Conservation (phyloP, 92 coral and sea anemone genomes). For the Epizoanthus illoricatus region DNA sequence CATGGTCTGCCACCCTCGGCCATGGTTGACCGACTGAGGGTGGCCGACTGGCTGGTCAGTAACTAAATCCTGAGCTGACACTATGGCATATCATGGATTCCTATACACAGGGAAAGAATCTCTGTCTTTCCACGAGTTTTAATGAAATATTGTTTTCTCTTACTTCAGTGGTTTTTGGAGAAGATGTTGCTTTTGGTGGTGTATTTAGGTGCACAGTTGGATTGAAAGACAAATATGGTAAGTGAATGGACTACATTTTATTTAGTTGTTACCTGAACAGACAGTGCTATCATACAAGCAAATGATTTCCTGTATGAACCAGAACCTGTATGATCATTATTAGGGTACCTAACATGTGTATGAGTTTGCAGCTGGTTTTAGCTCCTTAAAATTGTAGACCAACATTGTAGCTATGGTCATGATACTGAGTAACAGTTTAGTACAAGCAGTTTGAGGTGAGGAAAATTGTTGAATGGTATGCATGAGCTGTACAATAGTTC, state of each 20-base stretch:
- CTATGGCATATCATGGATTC: too few species aligned
- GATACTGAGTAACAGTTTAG: too few species aligned
- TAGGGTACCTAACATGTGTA: not conserved
- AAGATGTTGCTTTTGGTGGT: constrained; percentile 99
- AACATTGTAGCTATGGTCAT: not conserved
- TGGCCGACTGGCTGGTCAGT: too few species aligned
- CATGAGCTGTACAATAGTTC: too few species aligned
- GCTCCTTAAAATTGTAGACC: not conserved
- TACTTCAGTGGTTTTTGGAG: constrained; percentile 86
- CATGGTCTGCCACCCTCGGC: too few species aligned
- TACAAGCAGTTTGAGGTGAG: too few species aligned
- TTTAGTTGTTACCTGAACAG: not conserved
- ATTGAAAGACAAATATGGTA: constrained; percentile 90
- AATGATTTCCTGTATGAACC: not conserved
- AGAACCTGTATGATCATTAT: not conserved
- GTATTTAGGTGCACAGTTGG: constrained; percentile 99
- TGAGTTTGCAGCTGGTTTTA: too few species aligned
- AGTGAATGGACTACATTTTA: constrained; percentile 1
- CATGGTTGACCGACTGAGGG: too few species aligned
- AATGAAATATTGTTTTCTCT: not conserved
- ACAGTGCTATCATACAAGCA: not conserved
- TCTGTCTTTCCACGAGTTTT: too few species aligned
- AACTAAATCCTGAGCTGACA: too few species aligned
- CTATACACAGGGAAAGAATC: too few species aligned
- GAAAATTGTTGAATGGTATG: too few species aligned